Base-by-base conservation (phyloP, 92 coral and sea anemone genomes). In the Paramuricea clavata region DNA sequence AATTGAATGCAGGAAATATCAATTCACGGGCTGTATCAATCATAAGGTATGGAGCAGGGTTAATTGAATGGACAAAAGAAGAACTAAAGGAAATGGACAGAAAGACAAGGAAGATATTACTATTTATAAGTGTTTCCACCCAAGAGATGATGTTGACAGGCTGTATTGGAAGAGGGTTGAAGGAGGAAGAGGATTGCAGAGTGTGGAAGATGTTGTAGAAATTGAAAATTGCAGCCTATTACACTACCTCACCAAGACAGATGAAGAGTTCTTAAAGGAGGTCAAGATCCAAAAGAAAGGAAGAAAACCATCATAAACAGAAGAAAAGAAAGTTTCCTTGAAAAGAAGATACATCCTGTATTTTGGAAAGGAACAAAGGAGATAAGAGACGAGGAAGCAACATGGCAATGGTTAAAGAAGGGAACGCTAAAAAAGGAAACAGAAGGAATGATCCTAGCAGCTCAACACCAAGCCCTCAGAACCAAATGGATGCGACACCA, bases 281-380 rank as follows among this genome's bases (percentile, higher is more conserved):
- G n/a, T n/a, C n/a, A n/a, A n/a, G n/a, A n/a, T n/a, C n/a, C n/a
- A n/a, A n/a, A n/a, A n/a, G n/a, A n/a, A n/a, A n/a, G n/a, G n/a
- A n/a, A n/a, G n/a, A n/a, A n/a, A n/a, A n/a, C n/a, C n/a, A n/a
- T n/a, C n/a, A n/a, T n/a, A n/a, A n/a, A n/a, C n/a, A n/a, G n/a
- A n/a, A n/a, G n/a, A n/a, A n/a, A n/a, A n/a, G n/a, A n/a, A n/a
- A n/a, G n/a, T n/a, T n/a, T n/a, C n/a, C n/a, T n/a, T n/a, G n/a
- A n/a, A n/a, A n/a, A n/a, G n/a, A n/a, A n/a, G n/a, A 93, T 87
- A 91, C 97, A 60, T 90, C 95, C 28, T 32, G 41, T 34, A 41
- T 74, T 34, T 27, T 36, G 59, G 52, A 23, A 32, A 31, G 43
- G 75, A 27, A 27, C 71, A 17, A 12, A 12, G 34, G 71, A 27